phyloP scores from a whole-genome alignment of 1,140 invertebrate species.

The Acromyrmex charruanus region DNA sequence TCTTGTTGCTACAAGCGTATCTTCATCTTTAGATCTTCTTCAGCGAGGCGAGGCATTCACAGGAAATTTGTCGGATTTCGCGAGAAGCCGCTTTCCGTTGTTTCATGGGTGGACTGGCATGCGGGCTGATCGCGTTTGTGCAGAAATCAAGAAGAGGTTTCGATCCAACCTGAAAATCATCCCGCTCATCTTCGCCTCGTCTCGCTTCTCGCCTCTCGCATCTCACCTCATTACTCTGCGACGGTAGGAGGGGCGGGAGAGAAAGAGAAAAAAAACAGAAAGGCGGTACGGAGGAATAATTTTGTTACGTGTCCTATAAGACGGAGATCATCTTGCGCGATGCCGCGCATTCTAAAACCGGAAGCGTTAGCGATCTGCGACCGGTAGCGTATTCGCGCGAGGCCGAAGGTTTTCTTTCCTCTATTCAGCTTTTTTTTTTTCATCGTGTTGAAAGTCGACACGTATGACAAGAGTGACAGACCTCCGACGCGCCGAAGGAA shows the following conservation, averaged over 20 bases:
- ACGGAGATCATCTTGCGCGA: conserved; percentile 4
- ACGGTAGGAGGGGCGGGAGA: background rate
- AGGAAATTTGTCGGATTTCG: conserved; percentile 39
- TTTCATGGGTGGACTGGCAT: conserved; percentile 83
- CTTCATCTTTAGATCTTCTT: conserved; percentile 22
- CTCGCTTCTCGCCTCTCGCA: conserved; percentile 16
- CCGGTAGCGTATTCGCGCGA: background rate
- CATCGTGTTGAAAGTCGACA: conserved; percentile 19
- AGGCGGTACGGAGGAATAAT: conserved; percentile 74
- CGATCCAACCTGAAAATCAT: conserved; percentile 84
- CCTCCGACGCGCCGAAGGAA: background rate
- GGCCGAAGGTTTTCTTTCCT: conserved; percentile 2
- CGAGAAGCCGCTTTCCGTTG: conserved; percentile 78
- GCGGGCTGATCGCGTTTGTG: conserved; percentile 77
- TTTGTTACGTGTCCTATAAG: conserved; percentile 76
- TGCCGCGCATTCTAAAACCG: conserved; percentile 16
- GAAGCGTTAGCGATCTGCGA: conserved; percentile 29
- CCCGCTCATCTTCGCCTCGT: conserved; percentile 65
- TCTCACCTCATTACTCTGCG: conserved; percentile 59
- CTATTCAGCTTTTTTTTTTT: background rate
- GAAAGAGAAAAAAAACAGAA: conserved; percentile 39
- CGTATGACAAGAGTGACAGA: background rate
- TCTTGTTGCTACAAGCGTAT: background rate
- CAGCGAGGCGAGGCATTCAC: background rate
- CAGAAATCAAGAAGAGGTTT: conserved; percentile 81